These are phyloP conservation scores for Coleophora flavipennella DNA, from an alignment of 2,888 invertebrate species.

Conservation along the genomic window DNA sequence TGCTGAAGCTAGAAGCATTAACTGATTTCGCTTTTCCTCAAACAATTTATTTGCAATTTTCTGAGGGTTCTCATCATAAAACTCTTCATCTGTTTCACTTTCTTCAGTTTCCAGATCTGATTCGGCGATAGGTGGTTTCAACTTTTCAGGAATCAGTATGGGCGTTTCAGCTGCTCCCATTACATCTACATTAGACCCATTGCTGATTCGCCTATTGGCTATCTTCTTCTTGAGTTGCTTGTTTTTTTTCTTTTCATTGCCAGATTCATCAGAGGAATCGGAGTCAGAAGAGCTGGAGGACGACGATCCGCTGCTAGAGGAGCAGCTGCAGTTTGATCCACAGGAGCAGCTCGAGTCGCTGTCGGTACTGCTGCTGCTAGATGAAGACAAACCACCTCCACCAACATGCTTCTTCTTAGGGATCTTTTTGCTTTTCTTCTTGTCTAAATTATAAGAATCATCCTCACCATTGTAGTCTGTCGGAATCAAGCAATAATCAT, in stretches of 20 bases:
- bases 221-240: slow-evolving; percentile 50
- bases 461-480: slow-evolving; percentile 59
- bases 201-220: slow-evolving; percentile 49
- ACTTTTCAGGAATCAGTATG: slow-evolving; percentile 56
- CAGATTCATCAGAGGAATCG: slow-evolving; percentile 57
- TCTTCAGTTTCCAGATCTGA: slow-evolving; percentile 89
- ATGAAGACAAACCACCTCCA: slow-evolving; percentile 74
- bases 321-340: slow-evolving; percentile 88
- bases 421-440: slow-evolving; percentile 65
- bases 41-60: slow-evolving; percentile 79
- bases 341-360: slow-evolving; percentile 85
- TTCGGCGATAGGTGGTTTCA: slow-evolving; percentile 79
- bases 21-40: slow-evolving; percentile 81
- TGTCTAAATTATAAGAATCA: slow-evolving; percentile 46
- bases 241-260: slow-evolving; percentile 55
- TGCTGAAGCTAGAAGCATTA: slow-evolving; percentile 75
- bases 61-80: slow-evolving; percentile 88
- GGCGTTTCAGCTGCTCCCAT: slow-evolving; percentile 66
- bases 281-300: slow-evolving; percentile 74
- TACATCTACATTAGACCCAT: slow-evolving; percentile 69
- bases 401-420: slow-evolving; percentile 61
- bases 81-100: slow-evolving; percentile 90
- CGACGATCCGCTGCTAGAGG: slow-evolving; percentile 79
- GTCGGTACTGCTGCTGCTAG: slow-evolving; percentile 83
- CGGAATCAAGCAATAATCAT: slow-evolving; percentile 80